Percentiles rank a stretch among this genome's conserved stretches.
These are phyloP conservation scores for Conistra vaccinii DNA, from an alignment of 2,888 invertebrate species.

Conservation along the genomic window DNA sequence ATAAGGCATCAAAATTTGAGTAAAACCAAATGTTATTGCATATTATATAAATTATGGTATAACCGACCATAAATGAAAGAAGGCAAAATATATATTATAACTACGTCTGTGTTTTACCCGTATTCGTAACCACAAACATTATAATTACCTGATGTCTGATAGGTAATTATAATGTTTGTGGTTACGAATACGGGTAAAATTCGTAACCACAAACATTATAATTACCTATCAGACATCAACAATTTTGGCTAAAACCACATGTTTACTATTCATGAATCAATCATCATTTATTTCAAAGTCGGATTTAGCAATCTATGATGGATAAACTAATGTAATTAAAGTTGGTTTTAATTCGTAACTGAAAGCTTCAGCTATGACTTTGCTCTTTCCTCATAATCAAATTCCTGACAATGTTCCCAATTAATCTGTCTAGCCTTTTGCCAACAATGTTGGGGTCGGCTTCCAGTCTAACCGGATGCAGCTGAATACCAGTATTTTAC, in stretches of 20 bases:
- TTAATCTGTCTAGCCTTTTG: too few relatives aligned
- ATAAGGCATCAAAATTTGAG: too few relatives aligned
- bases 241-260: constrained; percentile 2
- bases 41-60: too few relatives aligned
- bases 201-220: not conserved
- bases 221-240: not conserved
- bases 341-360: not conserved
- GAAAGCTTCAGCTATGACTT: not conserved
- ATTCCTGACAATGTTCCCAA: not conserved
- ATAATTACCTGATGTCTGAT: not conserved
- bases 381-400: not conserved
- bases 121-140: not conserved
- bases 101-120: not conserved
- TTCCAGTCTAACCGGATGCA: too few relatives aligned
- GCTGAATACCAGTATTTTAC: too few relatives aligned
- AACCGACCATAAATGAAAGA: too few relatives aligned
- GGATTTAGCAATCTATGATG: not conserved
- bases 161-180: too few relatives aligned
- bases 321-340: not conserved
- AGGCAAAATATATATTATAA: not conserved
- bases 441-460: too few relatives aligned
- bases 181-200: too few relatives aligned
- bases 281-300: not conserved
- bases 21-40: too few relatives aligned
- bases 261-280: not conserved